These are phyloP conservation scores for Procapra przewalskii DNA, from an alignment of 2,113 vertebrate species.

Conservation along the genomic window DNA sequence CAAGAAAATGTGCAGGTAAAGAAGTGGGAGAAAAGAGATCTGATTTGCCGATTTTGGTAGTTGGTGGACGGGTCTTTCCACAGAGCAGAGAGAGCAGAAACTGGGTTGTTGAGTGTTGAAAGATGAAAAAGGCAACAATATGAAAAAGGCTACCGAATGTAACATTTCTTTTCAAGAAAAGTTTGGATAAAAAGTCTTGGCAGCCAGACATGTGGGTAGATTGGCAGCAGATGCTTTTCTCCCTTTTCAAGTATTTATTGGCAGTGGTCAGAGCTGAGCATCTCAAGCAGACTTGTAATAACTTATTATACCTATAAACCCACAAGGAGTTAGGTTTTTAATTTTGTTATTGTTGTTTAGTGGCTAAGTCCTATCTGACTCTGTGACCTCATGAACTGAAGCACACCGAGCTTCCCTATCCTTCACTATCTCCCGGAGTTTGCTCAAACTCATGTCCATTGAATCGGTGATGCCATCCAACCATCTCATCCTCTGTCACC, in stretches of 20 bases:
- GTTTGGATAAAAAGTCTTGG: background rate
- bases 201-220: background rate
- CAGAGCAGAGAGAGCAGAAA: background rate
- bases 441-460: background rate
- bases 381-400: background rate
- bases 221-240: background rate
- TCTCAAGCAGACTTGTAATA: background rate
- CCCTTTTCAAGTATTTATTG: background rate
- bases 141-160: background rate
- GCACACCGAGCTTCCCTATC: background rate
- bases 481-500: background rate
- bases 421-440: background rate
- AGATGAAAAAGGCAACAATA: background rate
- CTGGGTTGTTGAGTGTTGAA: background rate
- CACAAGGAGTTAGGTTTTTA: background rate
- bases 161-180: background rate
- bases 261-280: background rate
- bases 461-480: background rate
- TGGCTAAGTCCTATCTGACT: background rate
- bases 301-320: background rate
- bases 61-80: background rate
- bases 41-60: accelerated
- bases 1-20: background rate
- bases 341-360: background rate
- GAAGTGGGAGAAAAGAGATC: background rate